phyloP scores from a whole-genome alignment of 2,797 vertebrate genomes.

The Ctenopoma kingsleyae region DNA sequence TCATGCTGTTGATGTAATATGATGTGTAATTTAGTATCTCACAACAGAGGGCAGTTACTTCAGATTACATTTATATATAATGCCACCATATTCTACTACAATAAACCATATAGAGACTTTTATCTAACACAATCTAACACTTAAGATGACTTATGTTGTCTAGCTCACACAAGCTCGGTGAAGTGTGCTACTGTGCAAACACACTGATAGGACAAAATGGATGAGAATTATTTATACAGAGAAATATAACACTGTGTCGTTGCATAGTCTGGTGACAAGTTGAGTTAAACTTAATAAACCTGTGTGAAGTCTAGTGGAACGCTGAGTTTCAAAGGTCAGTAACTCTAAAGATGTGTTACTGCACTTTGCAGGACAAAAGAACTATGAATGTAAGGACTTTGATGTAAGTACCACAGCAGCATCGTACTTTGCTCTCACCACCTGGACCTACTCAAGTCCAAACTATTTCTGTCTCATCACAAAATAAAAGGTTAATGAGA shows the following conservation, averaged over 20 bases:
- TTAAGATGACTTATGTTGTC: too few species aligned
- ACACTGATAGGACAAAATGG: too few species aligned
- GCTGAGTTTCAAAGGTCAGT: background rate
- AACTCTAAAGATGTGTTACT: background rate
- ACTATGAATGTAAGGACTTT: background rate
- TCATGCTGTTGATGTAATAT: too few species aligned
- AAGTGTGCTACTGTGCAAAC: too few species aligned
- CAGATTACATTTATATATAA: background rate
- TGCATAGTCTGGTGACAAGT: background rate
- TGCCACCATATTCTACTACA: background rate
- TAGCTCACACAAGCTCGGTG: too few species aligned
- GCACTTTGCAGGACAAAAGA: conserved; percentile 1
- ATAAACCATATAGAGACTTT: background rate
- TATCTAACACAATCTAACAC: too few species aligned
- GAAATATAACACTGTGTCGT: background rate
- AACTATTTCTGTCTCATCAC: background rate
- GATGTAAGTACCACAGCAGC: background rate
- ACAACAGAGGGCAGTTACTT: too few species aligned
- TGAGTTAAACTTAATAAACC: background rate
- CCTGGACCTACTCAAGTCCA: background rate
- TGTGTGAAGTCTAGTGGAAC: background rate
- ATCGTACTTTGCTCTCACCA: background rate
- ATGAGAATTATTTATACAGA: background rate
- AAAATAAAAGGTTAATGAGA: conserved; percentile 1
- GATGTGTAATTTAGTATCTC: too few species aligned